A percentile compares a stretch with the other conserved stretches of the same genome.
Conservation (phyloP, 1,140 invertebrate genomes). For the Pogonognathellus flavescens region DNA sequence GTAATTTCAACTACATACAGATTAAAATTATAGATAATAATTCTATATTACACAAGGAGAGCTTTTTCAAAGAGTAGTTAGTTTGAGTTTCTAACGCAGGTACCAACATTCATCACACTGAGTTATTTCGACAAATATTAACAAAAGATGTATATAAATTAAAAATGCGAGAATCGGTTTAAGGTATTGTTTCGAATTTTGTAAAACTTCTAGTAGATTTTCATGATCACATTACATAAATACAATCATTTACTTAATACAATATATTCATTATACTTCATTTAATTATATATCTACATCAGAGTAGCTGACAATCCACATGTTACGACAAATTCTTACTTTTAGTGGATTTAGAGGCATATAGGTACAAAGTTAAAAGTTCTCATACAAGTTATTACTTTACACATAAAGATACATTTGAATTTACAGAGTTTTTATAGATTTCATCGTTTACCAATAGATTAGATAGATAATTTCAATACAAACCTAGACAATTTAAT, state of each 20-base stretch:
- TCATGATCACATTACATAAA: slow-evolving; percentile 18
- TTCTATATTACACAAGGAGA: no score
- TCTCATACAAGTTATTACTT: not conserved
- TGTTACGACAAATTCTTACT: not conserved
- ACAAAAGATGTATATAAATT: not conserved
- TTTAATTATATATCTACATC: not conserved
- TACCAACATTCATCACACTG: no score
- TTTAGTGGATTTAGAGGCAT: not conserved
- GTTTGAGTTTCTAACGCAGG: no score
- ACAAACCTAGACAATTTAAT: not conserved
- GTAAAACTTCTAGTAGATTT: slow-evolving; percentile 14
- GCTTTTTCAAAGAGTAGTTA: no score
- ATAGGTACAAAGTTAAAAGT: not conserved
- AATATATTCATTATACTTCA: slow-evolving; percentile 10
- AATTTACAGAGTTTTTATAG: no score
- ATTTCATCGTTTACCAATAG: no score
- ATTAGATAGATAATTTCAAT: no score
- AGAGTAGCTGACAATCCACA: not conserved
- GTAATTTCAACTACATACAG: no score
- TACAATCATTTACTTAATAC: not conserved
- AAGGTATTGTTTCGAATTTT: not conserved
- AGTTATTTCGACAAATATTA: no score
- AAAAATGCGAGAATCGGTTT: not conserved
- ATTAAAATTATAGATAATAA: no score
- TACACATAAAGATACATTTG: not conserved